Percentiles rank a stretch among this genome's conserved stretches.
Conservation (phyloP, 2,797 vertebrate species). For the Adelosebastes latens region DNA sequence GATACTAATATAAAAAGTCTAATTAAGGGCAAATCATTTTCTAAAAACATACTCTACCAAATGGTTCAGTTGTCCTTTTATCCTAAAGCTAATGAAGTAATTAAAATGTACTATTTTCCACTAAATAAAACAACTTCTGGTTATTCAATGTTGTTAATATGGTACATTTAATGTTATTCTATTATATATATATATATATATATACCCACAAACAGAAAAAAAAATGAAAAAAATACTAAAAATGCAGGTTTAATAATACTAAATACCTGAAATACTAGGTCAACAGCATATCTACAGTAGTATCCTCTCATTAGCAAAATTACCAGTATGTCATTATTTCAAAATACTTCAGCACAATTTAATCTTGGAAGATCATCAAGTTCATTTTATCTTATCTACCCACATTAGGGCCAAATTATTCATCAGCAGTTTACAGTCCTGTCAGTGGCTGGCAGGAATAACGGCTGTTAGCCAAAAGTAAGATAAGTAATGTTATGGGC, state of each 20-base stretch:
- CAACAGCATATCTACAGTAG: not conserved
- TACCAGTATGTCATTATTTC: not conserved
- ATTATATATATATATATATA: no score
- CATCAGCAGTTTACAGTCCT: constrained; percentile 6
- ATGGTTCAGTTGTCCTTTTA: no score
- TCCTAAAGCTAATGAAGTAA: no score
- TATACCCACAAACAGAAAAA: not conserved
- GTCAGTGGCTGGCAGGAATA: not conserved
- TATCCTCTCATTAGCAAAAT: not conserved
- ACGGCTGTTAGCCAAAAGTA: not conserved
- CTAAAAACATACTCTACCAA: no score
- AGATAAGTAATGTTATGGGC: not conserved
- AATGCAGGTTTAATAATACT: not conserved
- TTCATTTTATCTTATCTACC: constrained; percentile 13
- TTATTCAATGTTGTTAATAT: no score
- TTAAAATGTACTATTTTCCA: no score
- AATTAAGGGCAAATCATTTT: no score
- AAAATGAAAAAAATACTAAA: not conserved
- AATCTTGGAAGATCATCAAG: not conserved
- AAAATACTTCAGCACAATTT: not conserved
- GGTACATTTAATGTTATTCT: no score
- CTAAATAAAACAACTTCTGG: no score
- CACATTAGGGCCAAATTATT: not conserved
- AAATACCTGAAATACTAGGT: not conserved
- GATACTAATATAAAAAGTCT: no score